Evolutionary conservation across 1,140 invertebrate genomes (phyloP), one percentile per base, ranked within the genome.

Genomic region (Hormaphis cornu): DNA sequence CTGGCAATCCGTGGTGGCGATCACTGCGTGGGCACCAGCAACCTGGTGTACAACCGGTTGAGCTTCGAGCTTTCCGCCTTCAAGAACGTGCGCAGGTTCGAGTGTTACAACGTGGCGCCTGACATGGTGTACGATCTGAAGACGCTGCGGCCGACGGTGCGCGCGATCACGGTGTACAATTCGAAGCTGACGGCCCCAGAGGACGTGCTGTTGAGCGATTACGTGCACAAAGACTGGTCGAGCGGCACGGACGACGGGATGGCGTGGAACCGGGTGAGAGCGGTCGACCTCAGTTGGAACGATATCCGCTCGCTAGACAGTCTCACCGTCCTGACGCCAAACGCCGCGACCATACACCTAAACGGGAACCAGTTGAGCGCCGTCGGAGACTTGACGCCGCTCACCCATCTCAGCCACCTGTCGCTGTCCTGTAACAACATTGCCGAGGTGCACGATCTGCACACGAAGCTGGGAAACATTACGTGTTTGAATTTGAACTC

Each of bases 381-480:
- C 69, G 85, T 96, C 12, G 83, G 87, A 56, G 88, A 93, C 77
- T 80, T 96, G 7, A 88, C 89, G 0, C 82, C 85, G 71, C 80
- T 96, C 24, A 86, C 89, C 28, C 82, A 88, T 53, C 77, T 97
- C 18, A 86, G 86, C 10, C 79, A 87, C 58, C 79, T 97, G 1
- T 86, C 88, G 72, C 77, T 95, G 3, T 89, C 87, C 0, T 86
- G 89, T 74, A 96, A 94, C 81, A 81, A 83, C 18, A 86, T 86
- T 72, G 76, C 77, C 1, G 75, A 85, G 0, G 85, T 91, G 44
- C 82, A 88, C 4, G 83, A 89, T 75, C 84, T 95, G 77, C 88
- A 95, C 75, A 86, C 87, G 8, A 89, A 88, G 77, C 82, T 97
- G 69, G 93, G 92, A 2, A 94, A 96, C 79, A 83, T 97, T n/a